Evolutionary conservation across 2,113 vertebrate species (phyloP).

Genomic region (Edolisoma coerulescens): DNA sequence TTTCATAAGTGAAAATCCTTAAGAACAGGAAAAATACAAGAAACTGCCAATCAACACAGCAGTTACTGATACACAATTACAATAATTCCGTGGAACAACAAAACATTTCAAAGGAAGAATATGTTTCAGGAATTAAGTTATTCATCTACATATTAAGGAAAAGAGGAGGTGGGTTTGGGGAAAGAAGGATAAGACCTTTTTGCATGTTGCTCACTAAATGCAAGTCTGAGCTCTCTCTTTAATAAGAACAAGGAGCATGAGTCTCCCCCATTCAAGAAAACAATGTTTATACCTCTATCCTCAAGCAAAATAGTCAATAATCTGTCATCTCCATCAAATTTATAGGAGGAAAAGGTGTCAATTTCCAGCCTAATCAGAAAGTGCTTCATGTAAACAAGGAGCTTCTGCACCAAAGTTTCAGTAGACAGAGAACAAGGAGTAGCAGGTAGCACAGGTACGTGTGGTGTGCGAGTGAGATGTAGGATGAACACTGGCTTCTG

Average conservation of each 20-base stretch:
- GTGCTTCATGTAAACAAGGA: slow-evolving; percentile 55
- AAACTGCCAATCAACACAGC: slow-evolving; percentile 37
- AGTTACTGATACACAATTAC: slow-evolving; percentile 23
- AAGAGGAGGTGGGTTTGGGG: not conserved
- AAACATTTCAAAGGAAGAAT: slow-evolving; percentile 27
- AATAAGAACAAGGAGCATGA: not conserved
- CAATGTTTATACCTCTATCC: not conserved
- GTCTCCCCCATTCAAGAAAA: slow-evolving; percentile 2
- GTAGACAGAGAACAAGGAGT: not conserved
- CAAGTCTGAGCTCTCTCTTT: slow-evolving; percentile 17
- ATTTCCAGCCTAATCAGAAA: slow-evolving; percentile 42
- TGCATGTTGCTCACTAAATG: slow-evolving; percentile 8
- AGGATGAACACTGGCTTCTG: not conserved
- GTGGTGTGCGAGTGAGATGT: not conserved
- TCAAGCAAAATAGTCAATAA: not conserved
- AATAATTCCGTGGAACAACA: slow-evolving; percentile 19
- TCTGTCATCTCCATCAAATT: slow-evolving; percentile 21
- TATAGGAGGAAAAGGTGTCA: not conserved
- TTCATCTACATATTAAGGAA: not conserved
- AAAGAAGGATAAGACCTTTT: not conserved
- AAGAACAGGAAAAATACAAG: slow-evolving; percentile 37
- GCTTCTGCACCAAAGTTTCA: slow-evolving; percentile 39
- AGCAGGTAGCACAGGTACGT: not conserved
- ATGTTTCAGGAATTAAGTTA: slow-evolving; percentile 29
- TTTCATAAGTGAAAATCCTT: slow-evolving; percentile 15